phyloP scores from a whole-genome alignment of 53 echinoderm and acorn worm genomes.

The Crossaster papposus region DNA sequence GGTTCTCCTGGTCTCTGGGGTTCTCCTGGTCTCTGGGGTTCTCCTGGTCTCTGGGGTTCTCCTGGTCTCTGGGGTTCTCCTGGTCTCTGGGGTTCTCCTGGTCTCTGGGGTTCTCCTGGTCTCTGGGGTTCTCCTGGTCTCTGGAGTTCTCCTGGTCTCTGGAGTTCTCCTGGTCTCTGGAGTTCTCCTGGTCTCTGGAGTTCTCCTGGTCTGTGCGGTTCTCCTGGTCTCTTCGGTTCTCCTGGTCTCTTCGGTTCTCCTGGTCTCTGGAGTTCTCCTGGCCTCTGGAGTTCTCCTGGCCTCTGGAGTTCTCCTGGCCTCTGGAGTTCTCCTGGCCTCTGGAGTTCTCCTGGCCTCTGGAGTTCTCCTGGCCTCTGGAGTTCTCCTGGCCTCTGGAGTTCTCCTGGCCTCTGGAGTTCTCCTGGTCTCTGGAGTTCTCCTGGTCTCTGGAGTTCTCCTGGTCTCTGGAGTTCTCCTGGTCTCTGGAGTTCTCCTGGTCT shows the following conservation, averaged over 20 bases:
- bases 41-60: neutral
- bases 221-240: neutral
- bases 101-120: neutral
- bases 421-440: neutral
- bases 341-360: neutral
- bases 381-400: neutral
- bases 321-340: neutral
- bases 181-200: neutral
- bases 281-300: neutral
- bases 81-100: neutral
- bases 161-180: neutral
- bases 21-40: neutral
- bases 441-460: neutral
- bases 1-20: neutral
- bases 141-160: neutral
- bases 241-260: conserved; percentile 2
- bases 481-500: neutral
- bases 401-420: conserved; percentile 10
- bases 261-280: neutral
- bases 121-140: neutral
- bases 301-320: neutral
- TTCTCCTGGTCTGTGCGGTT: neutral
- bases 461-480: neutral
- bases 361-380: neutral
- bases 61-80: conserved; percentile 15